Evolutionary conservation across 2,797 vertebrate species (phyloP).

Genomic region (Lates japonicus): DNA sequence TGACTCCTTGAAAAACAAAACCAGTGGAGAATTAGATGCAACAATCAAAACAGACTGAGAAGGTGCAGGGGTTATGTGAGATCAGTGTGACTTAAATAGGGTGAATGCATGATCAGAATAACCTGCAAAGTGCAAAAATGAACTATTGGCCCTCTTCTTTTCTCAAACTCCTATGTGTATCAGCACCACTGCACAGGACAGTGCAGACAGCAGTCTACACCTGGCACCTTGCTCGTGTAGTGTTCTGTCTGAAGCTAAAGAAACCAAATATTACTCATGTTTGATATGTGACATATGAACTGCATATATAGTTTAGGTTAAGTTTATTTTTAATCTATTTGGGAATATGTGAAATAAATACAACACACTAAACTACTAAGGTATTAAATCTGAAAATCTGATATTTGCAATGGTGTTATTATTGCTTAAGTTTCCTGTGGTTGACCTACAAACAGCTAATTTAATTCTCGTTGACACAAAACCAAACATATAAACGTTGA

Average conservation of each 20-base stretch:
- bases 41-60: not conserved
- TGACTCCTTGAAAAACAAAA: conserved; percentile 39
- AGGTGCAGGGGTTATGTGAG: not conserved
- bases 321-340: not conserved
- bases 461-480: not conserved
- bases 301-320: not conserved
- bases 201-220: not conserved
- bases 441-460: not conserved
- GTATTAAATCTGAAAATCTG: not conserved
- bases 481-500: not conserved
- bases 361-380: not conserved
- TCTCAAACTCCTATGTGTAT: not conserved
- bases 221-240: too few relatives aligned
- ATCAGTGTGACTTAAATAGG: not conserved
- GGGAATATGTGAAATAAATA: not conserved
- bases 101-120: not conserved
- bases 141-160: not conserved
- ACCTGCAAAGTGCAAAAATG: not conserved
- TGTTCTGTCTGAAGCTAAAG: not conserved
- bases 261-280: not conserved
- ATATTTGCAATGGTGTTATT: not conserved
- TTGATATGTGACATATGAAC: not conserved
- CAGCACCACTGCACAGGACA: not conserved
- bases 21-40: not conserved
- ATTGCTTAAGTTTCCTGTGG: not conserved